Conservation (phyloP, 2,888 invertebrate genomes). For the Bellardia pandia region DNA sequence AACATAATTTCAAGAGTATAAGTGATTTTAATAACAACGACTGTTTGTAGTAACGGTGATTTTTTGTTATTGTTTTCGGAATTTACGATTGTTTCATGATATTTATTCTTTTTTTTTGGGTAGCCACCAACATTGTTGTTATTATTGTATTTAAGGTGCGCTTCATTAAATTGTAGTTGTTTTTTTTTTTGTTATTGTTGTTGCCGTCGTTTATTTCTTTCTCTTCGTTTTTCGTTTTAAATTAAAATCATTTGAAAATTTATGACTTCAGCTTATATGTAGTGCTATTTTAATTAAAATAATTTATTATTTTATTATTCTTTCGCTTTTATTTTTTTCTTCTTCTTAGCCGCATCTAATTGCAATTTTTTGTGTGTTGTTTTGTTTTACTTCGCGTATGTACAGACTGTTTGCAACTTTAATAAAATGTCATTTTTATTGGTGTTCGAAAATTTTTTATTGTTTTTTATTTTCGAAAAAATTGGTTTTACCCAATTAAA, state of each 20-base stretch:
- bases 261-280: constrained; percentile 63
- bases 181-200: constrained; percentile 24
- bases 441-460: constrained; percentile 26
- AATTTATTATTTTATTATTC: constrained; percentile 72
- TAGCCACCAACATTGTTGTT: neutral
- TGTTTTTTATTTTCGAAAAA: neutral
- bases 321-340: constrained; percentile 35
- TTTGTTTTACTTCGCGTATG: constrained; percentile 1
- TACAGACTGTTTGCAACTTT: constrained; percentile 25
- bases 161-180: constrained; percentile 61
- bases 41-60: constrained; percentile 54
- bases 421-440: constrained; percentile 66
- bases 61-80: constrained; percentile 55
- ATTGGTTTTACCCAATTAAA: constrained; percentile 44
- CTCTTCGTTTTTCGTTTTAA: constrained; percentile 45
- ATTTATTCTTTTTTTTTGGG: constrained; percentile 42
- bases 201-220: constrained; percentile 50
- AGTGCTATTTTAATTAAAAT: constrained; percentile 71
- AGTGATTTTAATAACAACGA: constrained; percentile 35
- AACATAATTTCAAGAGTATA: constrained; percentile 29
- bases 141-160: constrained; percentile 68
- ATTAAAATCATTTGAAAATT: constrained; percentile 68
- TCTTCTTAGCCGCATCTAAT: constrained; percentile 45
- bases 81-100: constrained; percentile 69
- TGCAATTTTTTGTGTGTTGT: constrained; percentile 50